Evolutionary conservation across 2,888 invertebrate species (phyloP), one percentile per base, ranked within the genome.

Genomic region (Drosophila rellima): DNA sequence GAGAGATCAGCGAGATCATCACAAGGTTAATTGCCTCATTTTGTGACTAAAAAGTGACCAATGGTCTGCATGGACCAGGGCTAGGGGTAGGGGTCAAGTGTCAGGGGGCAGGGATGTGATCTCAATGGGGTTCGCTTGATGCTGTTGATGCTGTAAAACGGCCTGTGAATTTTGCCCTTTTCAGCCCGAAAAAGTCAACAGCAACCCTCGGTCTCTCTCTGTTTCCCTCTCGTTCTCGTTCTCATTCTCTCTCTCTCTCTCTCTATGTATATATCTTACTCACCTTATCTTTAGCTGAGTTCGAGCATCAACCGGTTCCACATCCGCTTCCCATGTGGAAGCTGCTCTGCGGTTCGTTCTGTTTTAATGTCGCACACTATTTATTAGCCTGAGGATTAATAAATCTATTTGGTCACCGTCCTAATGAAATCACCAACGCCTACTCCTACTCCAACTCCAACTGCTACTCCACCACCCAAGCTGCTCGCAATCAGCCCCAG

Each of bases 401-500:
- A 91, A 91, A 91, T 91, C 91, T 91, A 91, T 91, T 91, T 91
- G 91, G 91, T 91, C 91, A 91, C 91, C 91, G 87, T 79, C 86
- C 88, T 87, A 88, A 82, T 88, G 82, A 83, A 88, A 88, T 88
- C 88, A 82, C 70, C 79, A 78, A 78, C 71, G 74, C 77, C 42
- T 51, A 3, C 37, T 31, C 47, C 54, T 7, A 26, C 26, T 26
- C 70, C 78, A 77, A 78, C 71, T 67, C 73, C 42, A 23, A 6
- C 37, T 40, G 37, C 54, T 0, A 23, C n/a, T 10, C 51, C 54
- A 35, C 35, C 31, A 5, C 13, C 18, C 55, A 55, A 45, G 61
- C 44, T 62, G 61, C 55, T 62, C 56, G 33, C 61, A 54, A 66
- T 61, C 66, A 67, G 55, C 48, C 44, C 47, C 44, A 54, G 47